Evolutionary conservation across 2,888 invertebrate genomes (phyloP).

Genomic region (Heliconius sara): DNA sequence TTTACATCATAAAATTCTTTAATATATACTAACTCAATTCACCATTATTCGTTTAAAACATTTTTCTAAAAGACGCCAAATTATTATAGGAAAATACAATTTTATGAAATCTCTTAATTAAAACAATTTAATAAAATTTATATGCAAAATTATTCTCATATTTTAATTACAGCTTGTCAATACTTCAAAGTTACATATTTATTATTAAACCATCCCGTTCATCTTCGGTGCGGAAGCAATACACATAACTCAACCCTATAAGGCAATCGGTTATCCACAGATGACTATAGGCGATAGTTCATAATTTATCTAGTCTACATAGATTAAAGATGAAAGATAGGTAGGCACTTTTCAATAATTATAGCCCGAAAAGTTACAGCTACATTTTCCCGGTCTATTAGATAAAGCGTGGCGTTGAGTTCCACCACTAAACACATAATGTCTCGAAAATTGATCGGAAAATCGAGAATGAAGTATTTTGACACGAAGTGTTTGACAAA

Average conservation of each 20-base stretch:
- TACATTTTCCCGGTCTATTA: neutral
- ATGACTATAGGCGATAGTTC: constrained; percentile 40
- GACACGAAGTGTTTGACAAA: too few species aligned
- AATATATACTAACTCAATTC: too few species aligned
- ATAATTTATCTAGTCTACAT: constrained; percentile 43
- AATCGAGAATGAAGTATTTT: too few species aligned
- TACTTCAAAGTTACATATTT: constrained; percentile 26
- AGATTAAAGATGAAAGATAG: constrained; percentile 33
- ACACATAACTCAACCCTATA: constrained; percentile 38
- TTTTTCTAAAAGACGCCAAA: too few species aligned
- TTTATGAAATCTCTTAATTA: neutral
- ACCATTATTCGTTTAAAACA: too few species aligned
- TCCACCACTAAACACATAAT: neutral
- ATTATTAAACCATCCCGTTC: constrained; percentile 26
- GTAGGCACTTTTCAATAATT: constrained; percentile 16
- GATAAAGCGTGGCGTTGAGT: neutral
- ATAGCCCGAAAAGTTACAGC: neutral
- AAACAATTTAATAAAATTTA: neutral
- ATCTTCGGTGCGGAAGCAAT: constrained; percentile 37
- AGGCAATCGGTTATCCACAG: constrained; percentile 45
- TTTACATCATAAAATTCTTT: too few species aligned
- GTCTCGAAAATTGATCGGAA: neutral
- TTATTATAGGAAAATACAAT: too few species aligned
- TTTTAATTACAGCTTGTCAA: constrained; percentile 11
- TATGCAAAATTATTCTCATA: neutral